Conservation (phyloP, 2,888 invertebrate genomes). For the Stratiomys singularior region DNA sequence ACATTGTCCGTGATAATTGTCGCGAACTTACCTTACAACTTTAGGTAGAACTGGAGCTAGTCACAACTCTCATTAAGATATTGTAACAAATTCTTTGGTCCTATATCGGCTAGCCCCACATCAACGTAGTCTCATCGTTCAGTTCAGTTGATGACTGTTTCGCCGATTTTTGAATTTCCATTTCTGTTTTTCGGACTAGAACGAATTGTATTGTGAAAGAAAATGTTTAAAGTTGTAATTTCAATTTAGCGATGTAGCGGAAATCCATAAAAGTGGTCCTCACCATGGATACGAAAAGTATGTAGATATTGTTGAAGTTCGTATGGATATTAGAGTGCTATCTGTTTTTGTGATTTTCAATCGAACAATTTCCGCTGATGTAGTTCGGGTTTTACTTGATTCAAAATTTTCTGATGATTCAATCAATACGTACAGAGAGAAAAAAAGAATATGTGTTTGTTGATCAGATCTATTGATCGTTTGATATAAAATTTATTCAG, state of each 20-base stretch:
- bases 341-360: no score
- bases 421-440: no score
- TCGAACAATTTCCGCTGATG: no score
- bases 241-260: conserved; percentile 14
- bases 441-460: no score
- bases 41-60: conserved; percentile 10
- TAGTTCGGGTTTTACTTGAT: no score
- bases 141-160: background rate
- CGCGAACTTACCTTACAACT: conserved; percentile 32
- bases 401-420: no score
- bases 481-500: no score
- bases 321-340: no score
- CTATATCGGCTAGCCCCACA: background rate
- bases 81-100: conserved; percentile 11
- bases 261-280: background rate
- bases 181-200: background rate
- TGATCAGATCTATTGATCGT: no score
- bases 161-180: background rate
- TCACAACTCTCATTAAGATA: background rate
- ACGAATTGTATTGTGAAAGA: background rate
- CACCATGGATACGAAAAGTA: conserved; percentile 23
- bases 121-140: conserved; percentile 6
- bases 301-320: no score
- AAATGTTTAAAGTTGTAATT: background rate
- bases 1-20: conserved; percentile 50